Conservation (phyloP, 2,888 invertebrate genomes). For the Microctonus brassicae region DNA sequence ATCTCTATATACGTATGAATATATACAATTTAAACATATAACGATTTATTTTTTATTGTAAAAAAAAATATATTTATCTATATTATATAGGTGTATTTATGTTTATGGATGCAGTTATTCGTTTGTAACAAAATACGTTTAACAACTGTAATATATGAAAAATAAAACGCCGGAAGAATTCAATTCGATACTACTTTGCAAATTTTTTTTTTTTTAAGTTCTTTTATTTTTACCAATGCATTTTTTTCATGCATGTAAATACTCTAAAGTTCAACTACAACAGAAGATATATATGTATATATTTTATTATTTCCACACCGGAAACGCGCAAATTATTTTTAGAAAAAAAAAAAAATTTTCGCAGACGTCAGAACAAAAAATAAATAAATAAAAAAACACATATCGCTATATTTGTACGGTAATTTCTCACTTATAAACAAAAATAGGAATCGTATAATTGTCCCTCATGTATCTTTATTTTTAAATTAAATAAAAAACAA, state of each 20-base stretch:
- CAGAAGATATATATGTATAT: too few species aligned
- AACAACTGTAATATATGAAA: conserved; percentile 4
- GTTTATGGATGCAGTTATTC: conserved; percentile 15
- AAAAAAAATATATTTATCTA: conserved; percentile 24
- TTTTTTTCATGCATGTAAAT: not conserved
- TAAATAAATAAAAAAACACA: not conserved
- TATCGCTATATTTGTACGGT: too few species aligned
- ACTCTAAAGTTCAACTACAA: not conserved
- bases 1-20: conserved; percentile 8
- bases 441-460: too few species aligned
- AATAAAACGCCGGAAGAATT: conserved; percentile 15
- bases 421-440: too few species aligned
- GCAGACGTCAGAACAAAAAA: conserved; percentile 2
- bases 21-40: conserved; percentile 29
- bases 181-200: not conserved
- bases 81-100: not conserved
- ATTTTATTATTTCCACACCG: conserved; percentile 12
- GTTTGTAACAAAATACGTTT: conserved; percentile 9
- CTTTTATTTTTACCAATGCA: not conserved
- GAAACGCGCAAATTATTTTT: conserved; percentile 53
- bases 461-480: too few species aligned
- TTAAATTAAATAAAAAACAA: too few species aligned
- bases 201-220: not conserved
- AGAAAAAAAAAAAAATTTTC: conserved; percentile 49
- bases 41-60: conserved; percentile 43